These are phyloP conservation scores for Temnothorax unifasciatus DNA, from an alignment of 2,888 invertebrate species.

Conservation along the genomic window DNA sequence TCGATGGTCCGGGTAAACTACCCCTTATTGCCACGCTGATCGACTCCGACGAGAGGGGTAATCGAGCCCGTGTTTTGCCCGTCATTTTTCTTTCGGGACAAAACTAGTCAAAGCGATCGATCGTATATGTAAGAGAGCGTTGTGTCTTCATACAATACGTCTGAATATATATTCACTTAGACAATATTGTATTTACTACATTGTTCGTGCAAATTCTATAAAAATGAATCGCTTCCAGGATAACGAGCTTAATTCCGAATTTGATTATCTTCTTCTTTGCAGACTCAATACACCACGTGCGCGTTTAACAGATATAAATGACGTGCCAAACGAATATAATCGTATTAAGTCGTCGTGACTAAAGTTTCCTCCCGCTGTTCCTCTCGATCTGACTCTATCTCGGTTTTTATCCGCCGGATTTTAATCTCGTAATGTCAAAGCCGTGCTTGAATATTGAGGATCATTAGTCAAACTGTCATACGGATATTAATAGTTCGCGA, in stretches of 20 bases:
- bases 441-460: slow-evolving; percentile 80
- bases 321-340: slow-evolving; percentile 75
- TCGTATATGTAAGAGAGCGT: neutral
- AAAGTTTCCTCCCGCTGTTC: slow-evolving; percentile 56
- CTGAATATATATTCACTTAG: neutral
- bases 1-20: slow-evolving; percentile 73
- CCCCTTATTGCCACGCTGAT: slow-evolving; percentile 74
- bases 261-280: slow-evolving; percentile 44
- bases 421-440: slow-evolving; percentile 86
- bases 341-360: slow-evolving; percentile 76
- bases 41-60: slow-evolving; percentile 70
- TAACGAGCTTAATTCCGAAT: slow-evolving; percentile 23
- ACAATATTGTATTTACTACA: neutral
- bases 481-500: slow-evolving; percentile 85
- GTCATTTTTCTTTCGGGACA: slow-evolving; percentile 63
- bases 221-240: slow-evolving; percentile 7
- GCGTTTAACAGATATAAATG: slow-evolving; percentile 81
- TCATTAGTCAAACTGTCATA: slow-evolving; percentile 86
- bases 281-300: slow-evolving; percentile 12
- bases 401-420: slow-evolving; percentile 79
- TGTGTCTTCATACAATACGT: neutral
- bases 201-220: slow-evolving; percentile 5
- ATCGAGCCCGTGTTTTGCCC: slow-evolving; percentile 69
- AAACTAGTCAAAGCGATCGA: slow-evolving; percentile 40
- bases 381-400: slow-evolving; percentile 55